phyloP scores from a whole-genome alignment of 2,797 vertebrate genomes.

The Podarcis lilfordi region DNA sequence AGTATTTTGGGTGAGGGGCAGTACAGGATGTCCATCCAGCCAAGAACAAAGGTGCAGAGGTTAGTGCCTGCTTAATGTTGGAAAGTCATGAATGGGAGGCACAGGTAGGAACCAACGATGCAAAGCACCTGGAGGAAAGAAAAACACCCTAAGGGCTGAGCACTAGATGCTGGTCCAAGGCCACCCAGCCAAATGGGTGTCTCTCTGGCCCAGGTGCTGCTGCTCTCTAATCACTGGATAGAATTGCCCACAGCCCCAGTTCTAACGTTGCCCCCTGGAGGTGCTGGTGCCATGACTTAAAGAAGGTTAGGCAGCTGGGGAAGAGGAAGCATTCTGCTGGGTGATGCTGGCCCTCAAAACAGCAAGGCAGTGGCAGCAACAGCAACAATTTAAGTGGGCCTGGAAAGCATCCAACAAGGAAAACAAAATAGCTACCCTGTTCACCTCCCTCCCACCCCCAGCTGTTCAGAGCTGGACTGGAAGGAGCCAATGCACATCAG shows the following conservation, averaged over 20 bases:
- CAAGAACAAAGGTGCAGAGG: not conserved
- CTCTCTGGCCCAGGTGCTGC: not conserved
- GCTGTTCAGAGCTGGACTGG: conserved; percentile 68
- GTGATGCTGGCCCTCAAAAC: conserved; percentile 70
- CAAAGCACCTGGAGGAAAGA: not conserved
- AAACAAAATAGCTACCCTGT: conserved; percentile 54
- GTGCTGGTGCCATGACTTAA: conserved; percentile 56
- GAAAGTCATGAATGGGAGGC: not conserved
- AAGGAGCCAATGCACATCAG: conserved; percentile 71
- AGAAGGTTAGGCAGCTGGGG: conserved; percentile 61
- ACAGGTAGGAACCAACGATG: not conserved
- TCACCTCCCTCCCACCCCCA: conserved; percentile 66
- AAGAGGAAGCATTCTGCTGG: conserved; percentile 63
- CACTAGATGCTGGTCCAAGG: not conserved
- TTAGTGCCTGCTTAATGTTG: not conserved
- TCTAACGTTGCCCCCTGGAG: not conserved
- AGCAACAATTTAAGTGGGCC: conserved; percentile 68
- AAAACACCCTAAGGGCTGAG: not conserved
- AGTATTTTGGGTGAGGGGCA: not conserved
- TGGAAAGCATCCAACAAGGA: conserved; percentile 64
- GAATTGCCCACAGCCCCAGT: not conserved
- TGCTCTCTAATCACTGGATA: not conserved
- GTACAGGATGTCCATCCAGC: not conserved
- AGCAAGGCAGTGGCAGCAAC: conserved; percentile 25
- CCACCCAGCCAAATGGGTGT: not conserved